phyloP scores from a whole-genome alignment of 2,113 vertebrate genomes.

The Larimichthys polyactis region DNA sequence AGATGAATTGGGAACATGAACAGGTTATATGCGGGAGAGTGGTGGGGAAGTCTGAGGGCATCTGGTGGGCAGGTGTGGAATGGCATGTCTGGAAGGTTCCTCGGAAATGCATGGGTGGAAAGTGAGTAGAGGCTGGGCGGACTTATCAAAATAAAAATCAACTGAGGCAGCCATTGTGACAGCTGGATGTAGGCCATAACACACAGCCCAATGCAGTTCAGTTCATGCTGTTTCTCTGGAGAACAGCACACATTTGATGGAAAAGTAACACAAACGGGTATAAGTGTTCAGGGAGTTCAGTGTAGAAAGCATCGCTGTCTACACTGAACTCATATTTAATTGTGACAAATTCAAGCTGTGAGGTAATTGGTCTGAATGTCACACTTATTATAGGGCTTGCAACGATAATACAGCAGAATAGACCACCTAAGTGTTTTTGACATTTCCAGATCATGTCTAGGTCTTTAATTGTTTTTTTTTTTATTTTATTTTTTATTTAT shows the following conservation, averaged over 20 bases:
- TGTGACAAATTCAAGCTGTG: not conserved
- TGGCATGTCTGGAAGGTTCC: not conserved
- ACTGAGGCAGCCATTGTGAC: not conserved
- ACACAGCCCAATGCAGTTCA: not conserved
- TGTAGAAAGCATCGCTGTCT: not conserved
- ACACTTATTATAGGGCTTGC: not conserved
- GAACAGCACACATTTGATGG: not conserved
- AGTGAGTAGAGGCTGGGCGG: too few species aligned
- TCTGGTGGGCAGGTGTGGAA: not conserved
- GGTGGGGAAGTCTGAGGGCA: not conserved
- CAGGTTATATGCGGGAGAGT: not conserved
- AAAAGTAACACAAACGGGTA: not conserved
- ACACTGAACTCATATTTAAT: not conserved
- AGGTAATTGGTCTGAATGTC: conserved; percentile 2
- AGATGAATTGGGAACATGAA: not conserved
- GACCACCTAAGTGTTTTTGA: not conserved
- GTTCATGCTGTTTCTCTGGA: conserved; percentile 14
- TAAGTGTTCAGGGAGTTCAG: not conserved
- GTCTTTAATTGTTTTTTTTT: not conserved
- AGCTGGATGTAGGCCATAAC: conserved; percentile 9
- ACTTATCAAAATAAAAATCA: not conserved
- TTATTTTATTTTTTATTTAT: too few species aligned
- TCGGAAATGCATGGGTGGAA: too few species aligned
- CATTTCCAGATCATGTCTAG: not conserved
- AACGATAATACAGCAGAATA: not conserved